phyloP scores from a whole-genome alignment of 1,140 invertebrate genomes.

The Trichogramma pretiosum region DNA sequence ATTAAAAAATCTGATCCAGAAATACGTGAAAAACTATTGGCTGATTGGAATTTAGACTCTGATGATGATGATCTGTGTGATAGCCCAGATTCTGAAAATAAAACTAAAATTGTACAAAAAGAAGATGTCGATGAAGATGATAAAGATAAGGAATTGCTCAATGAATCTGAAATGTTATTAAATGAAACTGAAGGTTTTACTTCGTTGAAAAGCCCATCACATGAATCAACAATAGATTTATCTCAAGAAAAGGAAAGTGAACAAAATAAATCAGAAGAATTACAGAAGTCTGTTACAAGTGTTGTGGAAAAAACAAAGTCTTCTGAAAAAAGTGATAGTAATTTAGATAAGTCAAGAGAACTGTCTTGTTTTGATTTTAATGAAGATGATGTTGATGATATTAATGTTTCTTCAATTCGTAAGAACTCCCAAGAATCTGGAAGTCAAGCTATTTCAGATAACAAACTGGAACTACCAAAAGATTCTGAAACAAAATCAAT shows the following conservation, averaged over 20 bases:
- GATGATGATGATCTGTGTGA: slow-evolving; percentile 18
- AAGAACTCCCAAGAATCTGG: slow-evolving; percentile 39
- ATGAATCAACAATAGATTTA: background rate
- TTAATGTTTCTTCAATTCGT: slow-evolving; percentile 38
- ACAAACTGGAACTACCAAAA: slow-evolving; percentile 37
- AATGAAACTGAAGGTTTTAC: no score
- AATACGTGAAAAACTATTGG: slow-evolving; percentile 38
- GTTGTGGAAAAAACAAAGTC: slow-evolving; percentile 8
- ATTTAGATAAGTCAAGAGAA: slow-evolving; percentile 32
- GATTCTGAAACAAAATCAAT: slow-evolving; percentile 21
- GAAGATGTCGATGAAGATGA: background rate
- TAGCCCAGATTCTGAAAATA: no score
- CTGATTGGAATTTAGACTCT: slow-evolving; percentile 38
- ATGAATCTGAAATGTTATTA: background rate
- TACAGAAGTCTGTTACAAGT: no score
- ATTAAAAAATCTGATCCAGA: slow-evolving; percentile 40
- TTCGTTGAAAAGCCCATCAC: no score
- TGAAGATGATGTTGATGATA: slow-evolving; percentile 45
- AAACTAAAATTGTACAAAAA: background rate
- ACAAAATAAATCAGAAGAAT: no score
- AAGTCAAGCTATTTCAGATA: slow-evolving; percentile 35
- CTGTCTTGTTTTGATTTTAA: slow-evolving; percentile 52
- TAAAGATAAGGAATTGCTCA: background rate
- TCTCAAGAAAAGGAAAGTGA: background rate
- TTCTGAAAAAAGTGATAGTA: slow-evolving; percentile 27